Evolutionary conservation across 30 jellyfish, hydroid and myxozoan genomes (phyloP).

Genomic region (Hydra vulgaris): DNA sequence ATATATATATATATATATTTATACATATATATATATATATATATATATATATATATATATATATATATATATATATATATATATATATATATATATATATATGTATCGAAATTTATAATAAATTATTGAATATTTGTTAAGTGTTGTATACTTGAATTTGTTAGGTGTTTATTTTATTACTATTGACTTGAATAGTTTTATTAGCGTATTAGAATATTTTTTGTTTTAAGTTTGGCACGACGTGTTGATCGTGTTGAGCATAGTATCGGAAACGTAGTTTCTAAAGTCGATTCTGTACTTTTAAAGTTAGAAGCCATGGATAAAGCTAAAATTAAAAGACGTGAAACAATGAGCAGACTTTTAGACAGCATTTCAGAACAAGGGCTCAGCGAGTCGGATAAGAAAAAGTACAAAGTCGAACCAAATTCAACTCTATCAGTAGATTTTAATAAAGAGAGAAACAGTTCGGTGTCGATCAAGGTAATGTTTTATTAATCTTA

Average conservation of each 20-base stretch:
- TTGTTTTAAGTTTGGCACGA: constrained; percentile 56
- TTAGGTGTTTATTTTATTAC: neutral
- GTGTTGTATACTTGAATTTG: too few relatives aligned
- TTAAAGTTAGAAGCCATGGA: constrained; percentile 97
- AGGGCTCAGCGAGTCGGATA: constrained; percentile 58
- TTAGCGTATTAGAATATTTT: neutral
- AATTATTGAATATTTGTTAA: too few relatives aligned
- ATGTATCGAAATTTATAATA: too few relatives aligned
- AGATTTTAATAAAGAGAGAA: neutral
- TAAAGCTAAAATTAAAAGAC: constrained; percentile 84
- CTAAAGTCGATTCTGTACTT: constrained; percentile 94
- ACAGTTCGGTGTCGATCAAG: constrained; percentile 36
- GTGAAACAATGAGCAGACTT: constrained; percentile 95
- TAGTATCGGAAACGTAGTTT: constrained; percentile 94
- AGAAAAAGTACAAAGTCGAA: constrained; percentile 51
- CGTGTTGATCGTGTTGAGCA: constrained; percentile 99
- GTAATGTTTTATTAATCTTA: neutral
- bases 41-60: too few relatives aligned
- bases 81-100: too few relatives aligned
- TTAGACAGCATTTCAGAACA: constrained; percentile 97
- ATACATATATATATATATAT: too few relatives aligned
- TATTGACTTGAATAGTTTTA: neutral
- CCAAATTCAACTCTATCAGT: neutral
- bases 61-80: too few relatives aligned
- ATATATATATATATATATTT: too few relatives aligned